These are phyloP conservation scores for Hapalemur alaotrensis DNA, from an alignment of 2,797 vertebrate species.

Conservation along the genomic window DNA sequence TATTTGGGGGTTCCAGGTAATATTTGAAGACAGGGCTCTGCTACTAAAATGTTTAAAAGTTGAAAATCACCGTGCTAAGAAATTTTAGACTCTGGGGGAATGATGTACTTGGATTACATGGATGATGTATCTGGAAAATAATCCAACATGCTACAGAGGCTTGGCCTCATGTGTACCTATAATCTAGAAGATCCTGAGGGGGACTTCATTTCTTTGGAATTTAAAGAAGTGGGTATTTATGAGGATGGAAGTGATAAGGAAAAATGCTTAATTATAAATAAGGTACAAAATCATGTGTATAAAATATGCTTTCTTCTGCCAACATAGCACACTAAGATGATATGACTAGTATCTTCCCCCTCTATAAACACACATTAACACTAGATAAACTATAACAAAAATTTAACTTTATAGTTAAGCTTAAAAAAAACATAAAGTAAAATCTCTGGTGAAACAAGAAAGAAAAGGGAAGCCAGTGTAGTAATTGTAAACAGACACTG, in stretches of 20 bases:
- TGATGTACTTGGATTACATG: neutral
- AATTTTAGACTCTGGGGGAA: neutral
- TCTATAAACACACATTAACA: conserved; percentile 32
- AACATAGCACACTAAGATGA: neutral
- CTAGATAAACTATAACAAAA: conserved; percentile 31
- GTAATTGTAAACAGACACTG: neutral
- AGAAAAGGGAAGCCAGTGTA: neutral
- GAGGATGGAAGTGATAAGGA: conserved; percentile 26
- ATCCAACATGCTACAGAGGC: neutral
- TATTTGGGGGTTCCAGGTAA: conserved; percentile 6
- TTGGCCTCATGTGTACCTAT: neutral
- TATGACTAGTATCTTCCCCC: neutral
- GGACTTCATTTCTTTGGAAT: conserved; percentile 26
- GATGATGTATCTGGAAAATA: conserved; percentile 36
- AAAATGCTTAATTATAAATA: conserved; percentile 52
- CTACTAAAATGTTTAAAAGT: conserved; percentile 39
- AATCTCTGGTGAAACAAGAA: conserved; percentile 31
- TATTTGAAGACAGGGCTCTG: neutral
- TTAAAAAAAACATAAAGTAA: conserved; percentile 21
- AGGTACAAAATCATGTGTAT: neutral
- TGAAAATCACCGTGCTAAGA: conserved; percentile 32
- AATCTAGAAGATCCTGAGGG: conserved; percentile 12
- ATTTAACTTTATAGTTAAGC: neutral
- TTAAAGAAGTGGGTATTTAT: conserved; percentile 34
- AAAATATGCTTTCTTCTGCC: conserved; percentile 28